These are phyloP conservation scores for Netelia inedita DNA, from an alignment of 2,888 invertebrate species.

Conservation along the genomic window DNA sequence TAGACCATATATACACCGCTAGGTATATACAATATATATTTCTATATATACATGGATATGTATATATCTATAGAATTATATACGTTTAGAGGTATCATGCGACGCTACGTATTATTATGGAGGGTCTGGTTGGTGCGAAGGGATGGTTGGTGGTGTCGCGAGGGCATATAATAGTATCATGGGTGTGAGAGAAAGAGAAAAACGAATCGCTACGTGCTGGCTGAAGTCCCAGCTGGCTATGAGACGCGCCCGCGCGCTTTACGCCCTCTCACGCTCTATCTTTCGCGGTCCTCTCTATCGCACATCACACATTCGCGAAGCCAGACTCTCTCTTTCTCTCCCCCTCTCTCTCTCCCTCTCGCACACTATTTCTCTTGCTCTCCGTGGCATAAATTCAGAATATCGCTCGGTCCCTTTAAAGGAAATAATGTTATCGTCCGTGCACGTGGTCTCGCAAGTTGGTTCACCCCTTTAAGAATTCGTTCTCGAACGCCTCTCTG, in stretches of 20 bases:
- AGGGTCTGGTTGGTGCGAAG: slow-evolving; percentile 52
- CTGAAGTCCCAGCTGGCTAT: slow-evolving; percentile 74
- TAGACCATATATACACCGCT: background rate
- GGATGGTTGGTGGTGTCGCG: slow-evolving; percentile 34
- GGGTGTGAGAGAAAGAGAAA: slow-evolving; percentile 54
- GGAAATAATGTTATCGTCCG: slow-evolving; percentile 35
- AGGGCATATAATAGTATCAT: slow-evolving; percentile 48
- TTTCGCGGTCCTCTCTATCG: slow-evolving; percentile 8
- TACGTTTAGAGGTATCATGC: slow-evolving; percentile 21
- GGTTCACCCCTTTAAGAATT: background rate
- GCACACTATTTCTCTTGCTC: background rate
- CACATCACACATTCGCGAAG: background rate
- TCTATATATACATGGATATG: slow-evolving; percentile 9
- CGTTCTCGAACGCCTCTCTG: background rate
- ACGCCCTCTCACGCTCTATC: slow-evolving; percentile 34
- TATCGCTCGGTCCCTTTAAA: slow-evolving; percentile 76
- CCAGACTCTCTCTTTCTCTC: background rate
- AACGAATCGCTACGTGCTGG: slow-evolving; percentile 68
- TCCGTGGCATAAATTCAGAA: slow-evolving; percentile 70
- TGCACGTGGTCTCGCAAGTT: background rate
- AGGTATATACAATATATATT: background rate
- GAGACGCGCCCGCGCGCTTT: slow-evolving; percentile 68
- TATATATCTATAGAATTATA: slow-evolving; percentile 16
- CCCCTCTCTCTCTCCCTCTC: background rate
- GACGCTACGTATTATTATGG: slow-evolving; percentile 62